phyloP scores from a whole-genome alignment of 2,113 vertebrate species.

The Grallaria varia region DNA sequence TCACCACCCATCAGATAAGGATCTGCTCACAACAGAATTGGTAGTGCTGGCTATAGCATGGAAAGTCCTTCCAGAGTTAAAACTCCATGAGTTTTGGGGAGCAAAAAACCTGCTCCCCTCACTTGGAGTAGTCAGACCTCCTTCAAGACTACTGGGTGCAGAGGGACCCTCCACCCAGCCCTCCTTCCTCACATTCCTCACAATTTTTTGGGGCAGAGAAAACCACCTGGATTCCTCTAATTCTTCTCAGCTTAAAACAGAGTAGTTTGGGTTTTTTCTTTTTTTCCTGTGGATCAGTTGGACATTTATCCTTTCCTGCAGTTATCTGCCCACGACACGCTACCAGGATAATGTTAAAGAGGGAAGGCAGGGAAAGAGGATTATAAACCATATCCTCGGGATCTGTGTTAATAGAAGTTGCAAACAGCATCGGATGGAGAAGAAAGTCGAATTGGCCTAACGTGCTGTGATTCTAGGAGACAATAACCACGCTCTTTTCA shows the following conservation, averaged over 20 bases:
- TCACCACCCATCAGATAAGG: neutral
- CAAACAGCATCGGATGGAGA: neutral
- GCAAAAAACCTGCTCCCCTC: neutral
- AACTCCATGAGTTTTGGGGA: neutral
- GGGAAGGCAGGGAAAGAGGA: neutral
- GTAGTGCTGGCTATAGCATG: neutral
- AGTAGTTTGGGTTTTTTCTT: too few relatives aligned
- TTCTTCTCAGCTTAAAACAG: neutral
- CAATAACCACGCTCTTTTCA: neutral
- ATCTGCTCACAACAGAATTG: neutral
- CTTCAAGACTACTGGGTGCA: neutral
- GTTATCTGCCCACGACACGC: neutral
- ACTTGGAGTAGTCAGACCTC: neutral
- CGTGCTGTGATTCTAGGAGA: neutral
- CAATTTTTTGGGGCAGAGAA: neutral
- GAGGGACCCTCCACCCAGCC: neutral
- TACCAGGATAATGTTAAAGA: conserved; percentile 2
- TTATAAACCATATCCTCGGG: neutral
- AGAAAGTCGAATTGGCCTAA: neutral
- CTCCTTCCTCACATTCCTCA: neutral
- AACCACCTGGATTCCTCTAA: accelerated
- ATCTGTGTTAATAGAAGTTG: conserved; percentile 1
- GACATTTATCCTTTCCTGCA: neutral
- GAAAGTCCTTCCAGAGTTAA: neutral
- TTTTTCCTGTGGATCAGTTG: neutral